These are phyloP conservation scores for Notolepis coatsorum DNA, from an alignment of 2,797 vertebrate genomes.

Conservation along the genomic window DNA sequence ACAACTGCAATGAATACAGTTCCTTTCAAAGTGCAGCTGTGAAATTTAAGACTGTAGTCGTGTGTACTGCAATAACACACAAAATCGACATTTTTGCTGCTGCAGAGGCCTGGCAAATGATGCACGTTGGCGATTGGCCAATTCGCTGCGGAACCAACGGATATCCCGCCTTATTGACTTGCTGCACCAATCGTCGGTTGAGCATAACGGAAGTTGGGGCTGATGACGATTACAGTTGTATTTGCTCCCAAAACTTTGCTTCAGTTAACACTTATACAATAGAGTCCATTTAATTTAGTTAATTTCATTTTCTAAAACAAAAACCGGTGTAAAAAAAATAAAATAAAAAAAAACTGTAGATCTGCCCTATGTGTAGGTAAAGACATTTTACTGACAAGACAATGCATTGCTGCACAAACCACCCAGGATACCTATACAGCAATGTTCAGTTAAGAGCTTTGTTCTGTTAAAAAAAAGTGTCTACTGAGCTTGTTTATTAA, in stretches of 20 bases:
- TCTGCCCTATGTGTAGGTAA: too few species aligned
- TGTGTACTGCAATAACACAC: slow-evolving; percentile 26
- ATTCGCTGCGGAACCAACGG: slow-evolving; percentile 24
- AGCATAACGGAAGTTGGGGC: slow-evolving; percentile 38
- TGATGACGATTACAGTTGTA: too few species aligned
- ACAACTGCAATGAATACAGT: slow-evolving; percentile 24
- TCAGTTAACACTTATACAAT: too few species aligned
- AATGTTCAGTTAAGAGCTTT: too few species aligned
- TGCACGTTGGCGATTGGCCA: slow-evolving; percentile 61
- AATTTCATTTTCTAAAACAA: too few species aligned
- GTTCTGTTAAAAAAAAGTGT: not conserved
- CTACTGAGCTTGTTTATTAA: slow-evolving; percentile 50
- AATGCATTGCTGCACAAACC: too few species aligned
- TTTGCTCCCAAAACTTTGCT: too few species aligned
- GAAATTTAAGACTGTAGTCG: slow-evolving; percentile 20
- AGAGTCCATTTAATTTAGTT: too few species aligned
- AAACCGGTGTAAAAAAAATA: too few species aligned
- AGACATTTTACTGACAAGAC: too few species aligned
- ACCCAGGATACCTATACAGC: too few species aligned
- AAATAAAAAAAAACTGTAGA: too few species aligned
- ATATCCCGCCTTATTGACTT: slow-evolving; percentile 57
- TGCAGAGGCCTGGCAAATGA: slow-evolving; percentile 50
- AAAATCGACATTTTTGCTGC: slow-evolving; percentile 61
- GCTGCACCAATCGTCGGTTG: slow-evolving; percentile 46
- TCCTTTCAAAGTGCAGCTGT: slow-evolving; percentile 18